Evolutionary conservation across 2,888 invertebrate species (phyloP), one percentile per base, ranked within the genome.

Genomic region (Plemyria rubiginata): DNA sequence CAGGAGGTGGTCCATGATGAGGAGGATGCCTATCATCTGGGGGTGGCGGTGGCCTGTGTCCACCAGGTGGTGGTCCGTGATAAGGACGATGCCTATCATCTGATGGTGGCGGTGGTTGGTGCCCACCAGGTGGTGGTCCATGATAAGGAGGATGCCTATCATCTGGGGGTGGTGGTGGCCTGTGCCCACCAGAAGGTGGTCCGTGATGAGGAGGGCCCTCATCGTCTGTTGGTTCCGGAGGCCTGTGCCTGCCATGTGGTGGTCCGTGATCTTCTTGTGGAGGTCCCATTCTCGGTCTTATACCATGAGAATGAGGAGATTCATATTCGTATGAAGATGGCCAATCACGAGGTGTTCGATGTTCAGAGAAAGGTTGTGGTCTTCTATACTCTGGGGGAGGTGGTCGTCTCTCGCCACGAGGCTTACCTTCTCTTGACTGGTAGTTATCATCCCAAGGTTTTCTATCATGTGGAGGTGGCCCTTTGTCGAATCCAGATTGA

Each of bases 151-250:
- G 12, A 12, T 4, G 0, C 11, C 38, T 38, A 38, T 38, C 38
- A 38, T 38, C 38, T 38, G 38, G 38, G 6, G 38, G 38, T 38
- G 38, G 38, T 4, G 38, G 38, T 38, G 38, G 38, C 12, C 38
- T 38, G 12, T 38, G 38, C 38, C 12, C 8, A 38, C 12, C 0
- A 38, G 38, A 40, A 43, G 63, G 64, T 15, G 62, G 52, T n/a
- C 50, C 13, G 7, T 62, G 48, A 52, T 60, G 13, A 41, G 41
- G 57, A n/a, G 51, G 41, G 9, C 36, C 16, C 16, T n/a, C 4
- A 7, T 36, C 51, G 38, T 51, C 36, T 45, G 59, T 51, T 8
- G 62, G 62, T 15, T 55, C 53, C 22, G 36, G 36, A 11, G 60
- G 58, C 41, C 41, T 41, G n/a, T 8, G 60, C 36, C 9, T 38